Evolutionary conservation across 2,797 vertebrate genomes (phyloP), one percentile per base, ranked within the genome.

Genomic region (Emydoidea blandingii): DNA sequence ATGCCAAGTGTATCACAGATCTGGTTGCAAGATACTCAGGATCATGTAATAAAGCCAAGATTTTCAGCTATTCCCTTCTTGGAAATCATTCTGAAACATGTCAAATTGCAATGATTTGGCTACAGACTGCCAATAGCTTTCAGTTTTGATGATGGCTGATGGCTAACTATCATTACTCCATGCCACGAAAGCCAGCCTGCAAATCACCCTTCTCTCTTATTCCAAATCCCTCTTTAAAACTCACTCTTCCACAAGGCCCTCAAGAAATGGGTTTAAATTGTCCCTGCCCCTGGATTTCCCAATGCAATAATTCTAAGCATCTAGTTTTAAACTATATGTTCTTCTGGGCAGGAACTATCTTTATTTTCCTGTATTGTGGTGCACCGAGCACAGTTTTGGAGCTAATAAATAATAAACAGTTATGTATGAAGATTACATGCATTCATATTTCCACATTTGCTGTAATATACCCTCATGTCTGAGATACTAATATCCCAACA

Each of bases 1-100:
- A 14, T 81, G 91, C 85, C 89, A 88, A 93, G 44, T 6, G 82
- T 80, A 91, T 37, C 54, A 41, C 57, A 91, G 93, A 85, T 87
- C 96, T 76, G 87, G 18, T 57, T 89, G 91, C 85, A 91, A 41
- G 62, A 54, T 85, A 25, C 74, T 68, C 11, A 3, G 91, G 85
- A 84, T 59, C 8, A 9, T 68, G 59, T 81, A 87, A 93, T 89
- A 21, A 88, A 82, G 84, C 85, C 81, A 86, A 31, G 49, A 2
- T 86, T 94, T 96, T 59, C 82, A 54, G 29, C 65, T 74, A 79
- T 74, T 68, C 57, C 72, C 50, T 29, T 79, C 86, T 47, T 93
- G 92, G 95, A 89, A 94, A 2, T 84, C 47, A 2, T 68, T 59
- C 27, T 2, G 49, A 4, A 81, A 50, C 37, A 81, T 85, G 74